Conservation (phyloP, 2,797 vertebrate genomes). For the Molossus alvarezi region DNA sequence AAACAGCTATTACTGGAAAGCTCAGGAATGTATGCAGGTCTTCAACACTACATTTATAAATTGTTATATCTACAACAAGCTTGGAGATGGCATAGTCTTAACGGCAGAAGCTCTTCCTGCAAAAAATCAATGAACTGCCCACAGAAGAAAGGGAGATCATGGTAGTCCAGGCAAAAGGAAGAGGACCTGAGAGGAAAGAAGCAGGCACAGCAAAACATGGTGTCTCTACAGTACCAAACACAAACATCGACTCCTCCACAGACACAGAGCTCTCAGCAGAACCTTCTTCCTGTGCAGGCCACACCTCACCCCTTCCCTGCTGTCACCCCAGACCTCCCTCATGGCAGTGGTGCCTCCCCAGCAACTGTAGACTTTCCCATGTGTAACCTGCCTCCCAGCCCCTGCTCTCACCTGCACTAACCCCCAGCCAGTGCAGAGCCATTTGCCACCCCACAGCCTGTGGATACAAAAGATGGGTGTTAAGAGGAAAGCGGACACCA, state of each 20-base stretch:
- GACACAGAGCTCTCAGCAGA: constrained; percentile 85
- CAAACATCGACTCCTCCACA: constrained; percentile 87
- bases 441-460: constrained; percentile 92
- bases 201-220: constrained; percentile 90
- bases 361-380: constrained; percentile 83
- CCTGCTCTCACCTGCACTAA: constrained; percentile 83
- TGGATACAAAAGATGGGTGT: constrained; percentile 98
- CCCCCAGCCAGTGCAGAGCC: constrained; percentile 88
- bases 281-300: constrained; percentile 89
- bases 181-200: constrained; percentile 96
- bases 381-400: constrained; percentile 77
- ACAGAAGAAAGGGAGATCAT: constrained; percentile 97
- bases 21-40: constrained; percentile 99
- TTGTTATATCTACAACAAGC: constrained; percentile 99
- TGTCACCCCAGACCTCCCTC: constrained; percentile 94
- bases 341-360: constrained; percentile 94
- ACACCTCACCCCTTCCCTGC: constrained; percentile 93
- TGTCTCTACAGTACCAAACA: constrained; percentile 87
- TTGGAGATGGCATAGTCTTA: constrained; percentile 97
- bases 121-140: constrained; percentile 97
- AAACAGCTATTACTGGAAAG: constrained; percentile 98
- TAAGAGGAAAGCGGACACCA: constrained; percentile 99
- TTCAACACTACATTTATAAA: constrained; percentile 99
- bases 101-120: constrained; percentile 98
- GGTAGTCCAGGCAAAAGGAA: constrained; percentile 95